phyloP scores from a whole-genome alignment of 2,113 vertebrate genomes.

The Psilopogon haemacephalus region DNA sequence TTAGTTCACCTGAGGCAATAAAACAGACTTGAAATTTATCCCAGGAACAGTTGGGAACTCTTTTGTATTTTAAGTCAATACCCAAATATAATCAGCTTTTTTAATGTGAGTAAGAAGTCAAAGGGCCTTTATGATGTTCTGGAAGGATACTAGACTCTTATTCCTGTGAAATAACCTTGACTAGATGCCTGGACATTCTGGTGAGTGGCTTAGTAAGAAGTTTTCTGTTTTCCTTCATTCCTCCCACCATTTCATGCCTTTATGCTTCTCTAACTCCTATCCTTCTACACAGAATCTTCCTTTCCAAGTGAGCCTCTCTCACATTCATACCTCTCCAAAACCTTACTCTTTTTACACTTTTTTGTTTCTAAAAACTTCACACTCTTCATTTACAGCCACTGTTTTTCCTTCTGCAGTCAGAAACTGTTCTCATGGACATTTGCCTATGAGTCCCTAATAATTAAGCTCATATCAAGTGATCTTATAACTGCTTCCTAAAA shows the following conservation, averaged over 20 bases:
- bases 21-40: slow-evolving; percentile 48
- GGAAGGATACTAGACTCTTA: neutral
- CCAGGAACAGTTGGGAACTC: slow-evolving; percentile 10
- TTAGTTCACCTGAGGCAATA: slow-evolving; percentile 35
- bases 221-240: neutral
- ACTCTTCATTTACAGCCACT: neutral
- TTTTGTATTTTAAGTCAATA: slow-evolving; percentile 47
- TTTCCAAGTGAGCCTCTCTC: neutral
- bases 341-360: neutral
- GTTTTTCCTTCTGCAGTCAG: neutral
- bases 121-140: neutral
- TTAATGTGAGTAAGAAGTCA: slow-evolving; percentile 26
- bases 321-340: neutral
- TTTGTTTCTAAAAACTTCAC: neutral
- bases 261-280: neutral
- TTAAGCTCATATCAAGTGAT: neutral
- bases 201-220: neutral
- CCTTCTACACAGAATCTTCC: neutral
- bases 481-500: neutral
- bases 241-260: neutral
- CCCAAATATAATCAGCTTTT: slow-evolving; percentile 35
- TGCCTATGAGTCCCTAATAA: neutral
- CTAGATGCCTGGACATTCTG: neutral
- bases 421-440: neutral
- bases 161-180: neutral